These are phyloP conservation scores for Enteromius radiatus DNA, from an alignment of 2,797 vertebrate species.

Conservation along the genomic window DNA sequence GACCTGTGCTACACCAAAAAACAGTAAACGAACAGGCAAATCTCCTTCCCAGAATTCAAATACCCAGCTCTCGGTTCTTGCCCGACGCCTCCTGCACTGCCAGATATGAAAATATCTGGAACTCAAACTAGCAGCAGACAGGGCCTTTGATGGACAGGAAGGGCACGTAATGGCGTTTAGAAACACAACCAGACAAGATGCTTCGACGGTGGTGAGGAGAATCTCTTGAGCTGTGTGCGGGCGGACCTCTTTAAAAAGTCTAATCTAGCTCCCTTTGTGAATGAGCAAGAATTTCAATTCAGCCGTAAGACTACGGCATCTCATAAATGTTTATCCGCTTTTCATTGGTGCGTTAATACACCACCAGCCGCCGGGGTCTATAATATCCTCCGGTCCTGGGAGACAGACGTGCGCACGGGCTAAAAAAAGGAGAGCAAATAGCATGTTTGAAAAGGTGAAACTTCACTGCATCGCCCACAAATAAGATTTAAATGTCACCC, in stretches of 20 bases:
- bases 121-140: slow-evolving; percentile 1
- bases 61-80: slow-evolving; percentile 4
- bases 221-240: neutral
- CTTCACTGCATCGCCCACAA: slow-evolving; percentile 49
- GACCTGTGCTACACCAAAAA: neutral
- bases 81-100: neutral
- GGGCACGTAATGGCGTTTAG: neutral
- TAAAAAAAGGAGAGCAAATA: slow-evolving; percentile 20
- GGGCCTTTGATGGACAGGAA: neutral
- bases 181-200: slow-evolving; percentile 24
- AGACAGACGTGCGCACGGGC: neutral
- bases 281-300: neutral
- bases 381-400: slow-evolving; percentile 7
- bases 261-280: neutral
- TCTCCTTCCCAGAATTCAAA: slow-evolving; percentile 22
- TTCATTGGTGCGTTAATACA: slow-evolving; percentile 12
- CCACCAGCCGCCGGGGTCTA: neutral
- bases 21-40: neutral
- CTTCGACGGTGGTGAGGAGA: neutral
- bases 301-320: neutral
- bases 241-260: neutral
- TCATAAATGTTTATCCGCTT: slow-evolving; percentile 7
- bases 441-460: slow-evolving; percentile 51
- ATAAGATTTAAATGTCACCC: slow-evolving; percentile 57
- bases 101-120: slow-evolving; percentile 1